phyloP scores from a whole-genome alignment of 2,888 invertebrate genomes.

The Drosophila antonietae region DNA sequence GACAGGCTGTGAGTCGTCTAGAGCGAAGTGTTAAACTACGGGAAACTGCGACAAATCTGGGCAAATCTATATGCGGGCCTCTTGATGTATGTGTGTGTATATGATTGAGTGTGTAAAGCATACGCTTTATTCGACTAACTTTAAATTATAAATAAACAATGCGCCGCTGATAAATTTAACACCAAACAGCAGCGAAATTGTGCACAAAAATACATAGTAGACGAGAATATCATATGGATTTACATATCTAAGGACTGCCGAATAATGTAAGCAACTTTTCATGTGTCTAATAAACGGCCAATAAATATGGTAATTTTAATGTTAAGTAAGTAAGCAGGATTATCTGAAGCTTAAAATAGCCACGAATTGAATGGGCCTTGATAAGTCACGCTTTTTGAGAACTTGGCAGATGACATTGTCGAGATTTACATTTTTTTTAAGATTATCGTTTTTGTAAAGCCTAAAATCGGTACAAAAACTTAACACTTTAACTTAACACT shows the following conservation, averaged over 20 bases:
- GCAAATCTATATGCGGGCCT: conserved; percentile 23
- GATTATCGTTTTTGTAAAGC: background rate
- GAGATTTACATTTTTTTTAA: background rate
- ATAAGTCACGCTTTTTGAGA: conserved; percentile 1
- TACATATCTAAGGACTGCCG: background rate
- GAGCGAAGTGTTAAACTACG: conserved; percentile 44
- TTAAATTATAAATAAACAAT: conserved; percentile 69
- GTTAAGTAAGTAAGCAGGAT: conserved; percentile 10
- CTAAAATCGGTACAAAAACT: background rate
- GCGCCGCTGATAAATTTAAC: conserved; percentile 50
- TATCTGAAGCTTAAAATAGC: background rate
- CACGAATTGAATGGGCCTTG: background rate
- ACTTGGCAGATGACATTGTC: background rate
- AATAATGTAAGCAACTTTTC: conserved; percentile 1
- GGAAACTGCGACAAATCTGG: conserved; percentile 43
- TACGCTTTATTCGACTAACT: conserved; percentile 41
- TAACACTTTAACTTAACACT: no score
- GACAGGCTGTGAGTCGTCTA: conserved; percentile 44
- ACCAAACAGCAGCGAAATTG: conserved; percentile 18
- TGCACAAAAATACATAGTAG: conserved; percentile 3
- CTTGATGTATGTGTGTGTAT: background rate
- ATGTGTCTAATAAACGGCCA: background rate
- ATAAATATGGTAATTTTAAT: conserved; percentile 43
- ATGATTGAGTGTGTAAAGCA: conserved; percentile 26
- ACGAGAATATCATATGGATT: background rate